Evolutionary conservation across 2,888 invertebrate species (phyloP), one percentile per base, ranked within the genome.

Genomic region (Onthophagus sagittarius): DNA sequence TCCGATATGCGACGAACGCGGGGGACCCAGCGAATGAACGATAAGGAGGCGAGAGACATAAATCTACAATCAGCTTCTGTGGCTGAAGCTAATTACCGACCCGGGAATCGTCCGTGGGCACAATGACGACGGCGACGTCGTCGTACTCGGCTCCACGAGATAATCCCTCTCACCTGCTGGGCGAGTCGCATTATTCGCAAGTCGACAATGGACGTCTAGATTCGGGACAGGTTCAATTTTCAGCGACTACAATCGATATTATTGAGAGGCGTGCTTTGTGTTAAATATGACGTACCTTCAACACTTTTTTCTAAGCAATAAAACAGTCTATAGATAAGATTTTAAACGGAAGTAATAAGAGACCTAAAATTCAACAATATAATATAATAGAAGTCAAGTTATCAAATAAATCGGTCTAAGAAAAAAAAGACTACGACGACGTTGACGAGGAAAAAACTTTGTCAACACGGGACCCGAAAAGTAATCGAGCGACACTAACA

Each of bases 31-130:
- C 39, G 39, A 53, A 53, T 62, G 15, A 70, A 39, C 73, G 64
- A 72, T 73, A 76, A 73, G 76, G 75, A 73, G 76, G 75, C 74
- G 74, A 73, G 75, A 73, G 77, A 73, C 76, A 76, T 77, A 77
- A 78, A 78, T 78, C 75, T 75, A 74, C 79, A 78, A 78, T 78
- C 78, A 75, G 77, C 76, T 76, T 75, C 78, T 78, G 78, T 77
- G 77, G 76, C 75, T 79, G 78, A 79, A 77, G 77, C 76, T 78
- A 78, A 79, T 79, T 79, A 78, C 76, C 78, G 74, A 70, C 53
- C 23, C 32, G 70, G 39, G 39, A 53, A 53, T 53, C 39, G 39
- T 53, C 11, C 39, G 39, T 11, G 39, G 0, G 11, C 39, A 53
- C 39, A 53, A 53, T 53, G 39, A 53, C 39, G 39, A 53, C 11